These are phyloP conservation scores for Paraescarpia echinospica DNA, from an alignment of 1,140 invertebrate genomes.

Conservation along the genomic window DNA sequence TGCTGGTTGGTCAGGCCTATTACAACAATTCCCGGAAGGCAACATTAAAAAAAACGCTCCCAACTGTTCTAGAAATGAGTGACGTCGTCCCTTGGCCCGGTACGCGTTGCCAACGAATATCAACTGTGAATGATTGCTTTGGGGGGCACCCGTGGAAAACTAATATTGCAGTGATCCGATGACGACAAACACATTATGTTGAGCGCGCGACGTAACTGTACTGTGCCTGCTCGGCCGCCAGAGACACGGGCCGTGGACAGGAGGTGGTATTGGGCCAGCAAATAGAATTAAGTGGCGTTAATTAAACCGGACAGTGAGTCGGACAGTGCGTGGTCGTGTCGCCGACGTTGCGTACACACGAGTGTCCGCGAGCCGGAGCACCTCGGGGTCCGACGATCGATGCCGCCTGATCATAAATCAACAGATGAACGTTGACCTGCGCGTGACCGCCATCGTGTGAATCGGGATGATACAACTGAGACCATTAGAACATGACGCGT, in stretches of 20 bases:
- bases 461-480: neutral
- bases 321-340: neutral
- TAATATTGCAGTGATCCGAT: neutral
- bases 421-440: neutral
- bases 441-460: too few relatives aligned
- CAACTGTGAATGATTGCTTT: neutral
- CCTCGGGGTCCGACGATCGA: neutral
- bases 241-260: neutral
- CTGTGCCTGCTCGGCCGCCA: neutral
- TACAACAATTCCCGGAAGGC: too few relatives aligned
- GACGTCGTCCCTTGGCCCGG: too few relatives aligned
- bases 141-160: neutral
- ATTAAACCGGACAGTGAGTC: neutral
- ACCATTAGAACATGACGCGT: neutral
- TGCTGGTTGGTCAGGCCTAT: too few relatives aligned
- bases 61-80: too few relatives aligned
- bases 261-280: neutral
- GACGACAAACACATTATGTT: neutral
- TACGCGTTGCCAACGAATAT: neutral
- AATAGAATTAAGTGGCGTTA: neutral
- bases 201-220: neutral
- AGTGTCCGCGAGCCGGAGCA: neutral
- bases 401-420: neutral
- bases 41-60: too few relatives aligned
- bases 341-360: neutral